A percentile compares a stretch with the other conserved stretches of the same genome.
These are phyloP conservation scores for Pogonomyrmex californicus DNA, from an alignment of 1,140 invertebrate species.

Conservation along the genomic window DNA sequence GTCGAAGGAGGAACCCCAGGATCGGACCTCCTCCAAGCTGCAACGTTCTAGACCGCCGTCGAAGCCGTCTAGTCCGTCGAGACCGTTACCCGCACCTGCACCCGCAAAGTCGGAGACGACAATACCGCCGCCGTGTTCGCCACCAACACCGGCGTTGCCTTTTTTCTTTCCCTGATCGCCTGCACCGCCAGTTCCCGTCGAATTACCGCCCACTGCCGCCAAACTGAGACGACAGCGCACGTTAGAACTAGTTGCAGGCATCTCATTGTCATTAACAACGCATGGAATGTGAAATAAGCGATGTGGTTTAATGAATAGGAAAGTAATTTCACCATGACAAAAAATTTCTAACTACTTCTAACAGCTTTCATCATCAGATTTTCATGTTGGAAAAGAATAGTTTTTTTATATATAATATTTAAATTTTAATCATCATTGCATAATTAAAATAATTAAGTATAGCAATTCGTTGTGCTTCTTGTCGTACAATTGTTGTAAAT, in stretches of 20 bases:
- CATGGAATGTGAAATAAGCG: not conserved
- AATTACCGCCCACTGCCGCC: slow-evolving; percentile 83
- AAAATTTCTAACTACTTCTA: not conserved
- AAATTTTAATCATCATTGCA: not conserved
- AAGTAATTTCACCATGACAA: not conserved
- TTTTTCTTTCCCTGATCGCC: slow-evolving; percentile 79
- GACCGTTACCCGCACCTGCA: slow-evolving; percentile 79
- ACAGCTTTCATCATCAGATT: not conserved
- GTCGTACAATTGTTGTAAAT: not conserved
- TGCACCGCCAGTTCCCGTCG: slow-evolving; percentile 74
- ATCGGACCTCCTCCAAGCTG: slow-evolving; percentile 96
- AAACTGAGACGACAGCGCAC: slow-evolving; percentile 77
- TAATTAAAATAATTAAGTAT: not conserved
- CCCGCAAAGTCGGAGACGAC: slow-evolving; percentile 70
- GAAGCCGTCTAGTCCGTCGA: slow-evolving; percentile 79
- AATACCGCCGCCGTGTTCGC: slow-evolving; percentile 72
- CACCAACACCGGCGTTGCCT: slow-evolving; percentile 72
- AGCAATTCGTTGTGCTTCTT: not conserved
- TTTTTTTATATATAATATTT: not conserved
- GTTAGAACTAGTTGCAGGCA: not conserved
- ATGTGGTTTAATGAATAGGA: not conserved
- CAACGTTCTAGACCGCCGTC: slow-evolving; percentile 88
- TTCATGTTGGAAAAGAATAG: not conserved
- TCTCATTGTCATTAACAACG: slow-evolving; percentile 7
- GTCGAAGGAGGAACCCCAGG: slow-evolving; percentile 98